Conservation (phyloP, 2,797 vertebrate genomes). For the Heteromormyrus szaboi region DNA sequence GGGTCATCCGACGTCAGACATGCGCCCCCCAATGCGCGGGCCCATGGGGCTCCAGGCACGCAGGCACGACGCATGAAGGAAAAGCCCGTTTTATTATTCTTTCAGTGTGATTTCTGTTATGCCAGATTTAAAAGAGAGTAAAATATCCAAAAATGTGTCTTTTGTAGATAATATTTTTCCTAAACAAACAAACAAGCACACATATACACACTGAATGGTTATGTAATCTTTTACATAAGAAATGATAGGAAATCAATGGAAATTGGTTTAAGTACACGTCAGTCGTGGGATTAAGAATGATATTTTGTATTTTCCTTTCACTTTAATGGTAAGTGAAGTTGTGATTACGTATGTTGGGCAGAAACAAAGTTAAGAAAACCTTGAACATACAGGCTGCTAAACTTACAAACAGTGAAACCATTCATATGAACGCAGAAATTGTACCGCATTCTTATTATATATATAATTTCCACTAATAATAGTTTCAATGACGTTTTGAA, state of each 20-base stretch:
- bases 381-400: not conserved
- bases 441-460: not conserved
- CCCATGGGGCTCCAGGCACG: not conserved
- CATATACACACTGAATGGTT: not conserved
- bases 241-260: not conserved
- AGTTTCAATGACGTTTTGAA: not conserved
- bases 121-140: not conserved
- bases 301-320: not conserved
- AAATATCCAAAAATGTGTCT: not conserved
- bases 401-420: not conserved
- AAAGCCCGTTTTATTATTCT: not conserved
- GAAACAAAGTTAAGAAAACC: not conserved
- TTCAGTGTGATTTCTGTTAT: not conserved
- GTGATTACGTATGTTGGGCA: not conserved
- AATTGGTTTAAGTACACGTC: not conserved
- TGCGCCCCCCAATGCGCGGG: not conserved
- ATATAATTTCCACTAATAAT: not conserved
- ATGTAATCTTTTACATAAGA: conserved; percentile 26
- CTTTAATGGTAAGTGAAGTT: not conserved
- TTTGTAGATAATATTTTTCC: not conserved
- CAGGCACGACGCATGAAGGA: conserved; percentile 3
- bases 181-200: not conserved
- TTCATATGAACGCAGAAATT: not conserved
- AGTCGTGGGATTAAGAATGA: not conserved
- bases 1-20: conserved; percentile 23